Conservation (phyloP, 2,888 invertebrate genomes). For the Drosophila meridiana region DNA sequence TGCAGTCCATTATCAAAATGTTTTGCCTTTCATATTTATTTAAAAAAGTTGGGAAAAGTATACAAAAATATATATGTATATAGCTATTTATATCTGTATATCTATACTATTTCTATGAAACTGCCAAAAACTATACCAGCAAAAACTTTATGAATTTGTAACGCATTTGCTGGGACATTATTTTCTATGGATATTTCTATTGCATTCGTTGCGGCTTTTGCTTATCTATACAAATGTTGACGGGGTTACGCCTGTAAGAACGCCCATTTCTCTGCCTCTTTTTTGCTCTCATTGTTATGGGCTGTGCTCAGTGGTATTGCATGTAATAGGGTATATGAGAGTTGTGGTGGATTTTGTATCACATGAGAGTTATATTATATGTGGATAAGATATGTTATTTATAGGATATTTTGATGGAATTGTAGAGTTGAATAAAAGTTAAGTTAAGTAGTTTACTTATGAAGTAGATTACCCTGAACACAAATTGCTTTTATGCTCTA, state of each 20-base stretch:
- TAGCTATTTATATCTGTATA: background rate
- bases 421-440: background rate
- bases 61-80: background rate
- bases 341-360: background rate
- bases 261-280: background rate
- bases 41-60: background rate
- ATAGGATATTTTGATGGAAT: background rate
- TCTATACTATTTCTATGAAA: background rate
- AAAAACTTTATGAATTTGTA: constrained; percentile 17
- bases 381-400: too few species aligned
- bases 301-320: too few species aligned
- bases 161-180: constrained; percentile 24
- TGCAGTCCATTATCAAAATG: background rate
- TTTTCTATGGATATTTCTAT: constrained; percentile 32
- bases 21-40: background rate
- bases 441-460: too few species aligned
- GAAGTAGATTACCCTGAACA: background rate
- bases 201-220: constrained; percentile 36
- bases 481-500: background rate
- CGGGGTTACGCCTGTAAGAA: constrained; percentile 23
- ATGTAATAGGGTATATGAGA: background rate
- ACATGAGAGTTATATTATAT: too few species aligned
- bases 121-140: background rate
- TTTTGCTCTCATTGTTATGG: constrained; percentile 11
- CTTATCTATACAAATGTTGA: constrained; percentile 25